Percentiles rank a stretch among this genome's conserved stretches.
These are phyloP conservation scores for Theocolax elegans DNA, from an alignment of 1,140 invertebrate genomes.

Conservation along the genomic window DNA sequence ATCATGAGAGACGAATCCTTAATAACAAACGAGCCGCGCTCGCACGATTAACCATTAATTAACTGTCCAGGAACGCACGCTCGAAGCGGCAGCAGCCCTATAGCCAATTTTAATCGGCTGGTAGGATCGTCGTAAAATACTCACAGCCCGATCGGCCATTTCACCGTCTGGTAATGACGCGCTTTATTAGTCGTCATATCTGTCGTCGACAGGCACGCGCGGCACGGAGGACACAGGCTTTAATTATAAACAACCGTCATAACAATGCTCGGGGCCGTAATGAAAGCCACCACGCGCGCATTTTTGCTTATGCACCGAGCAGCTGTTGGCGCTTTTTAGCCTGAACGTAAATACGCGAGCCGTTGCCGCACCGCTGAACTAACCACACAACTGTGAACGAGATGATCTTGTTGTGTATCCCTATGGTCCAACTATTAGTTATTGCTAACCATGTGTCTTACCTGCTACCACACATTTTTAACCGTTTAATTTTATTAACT, in stretches of 20 bases:
- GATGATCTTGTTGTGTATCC: too few species aligned
- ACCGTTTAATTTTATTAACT: too few species aligned
- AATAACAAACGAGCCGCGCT: not conserved
- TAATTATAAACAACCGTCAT: constrained; percentile 65
- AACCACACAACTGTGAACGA: too few species aligned
- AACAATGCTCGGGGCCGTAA: constrained; percentile 59
- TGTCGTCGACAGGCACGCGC: constrained; percentile 59
- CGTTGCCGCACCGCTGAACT: too few species aligned
- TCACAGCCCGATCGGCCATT: constrained; percentile 50
- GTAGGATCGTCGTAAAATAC: constrained; percentile 24
- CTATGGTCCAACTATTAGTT: too few species aligned
- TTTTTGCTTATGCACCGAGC: constrained; percentile 4
- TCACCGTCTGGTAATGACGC: constrained; percentile 58
- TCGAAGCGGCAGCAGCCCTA: constrained; percentile 45
- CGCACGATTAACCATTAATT: constrained; percentile 42
- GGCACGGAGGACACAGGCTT: constrained; percentile 33
- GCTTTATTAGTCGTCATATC: constrained; percentile 66
- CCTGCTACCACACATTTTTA: too few species aligned
- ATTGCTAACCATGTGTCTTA: too few species aligned
- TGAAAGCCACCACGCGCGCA: constrained; percentile 50
- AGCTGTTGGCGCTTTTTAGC: not conserved
- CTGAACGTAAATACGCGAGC: too few species aligned
- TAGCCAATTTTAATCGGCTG: constrained; percentile 51
- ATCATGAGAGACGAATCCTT: constrained; percentile 3
- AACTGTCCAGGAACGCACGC: constrained; percentile 39